Conservation (phyloP, 2,113 vertebrate species). For the Cyprinodon tularosa region DNA sequence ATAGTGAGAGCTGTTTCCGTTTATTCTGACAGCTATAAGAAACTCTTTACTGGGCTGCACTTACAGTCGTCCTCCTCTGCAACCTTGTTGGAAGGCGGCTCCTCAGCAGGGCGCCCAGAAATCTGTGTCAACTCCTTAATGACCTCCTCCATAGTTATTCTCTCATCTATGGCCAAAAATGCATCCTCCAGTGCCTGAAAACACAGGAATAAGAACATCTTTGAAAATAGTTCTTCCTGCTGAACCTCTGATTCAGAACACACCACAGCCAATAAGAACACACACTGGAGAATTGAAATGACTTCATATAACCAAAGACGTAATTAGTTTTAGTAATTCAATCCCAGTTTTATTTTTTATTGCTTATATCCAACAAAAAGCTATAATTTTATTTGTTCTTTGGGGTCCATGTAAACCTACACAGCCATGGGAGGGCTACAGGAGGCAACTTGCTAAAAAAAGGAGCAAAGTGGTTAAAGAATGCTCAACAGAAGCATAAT, state of each 20-base stretch:
- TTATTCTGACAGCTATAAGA: not conserved
- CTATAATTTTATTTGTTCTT: too few relatives aligned
- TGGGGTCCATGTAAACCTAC: too few relatives aligned
- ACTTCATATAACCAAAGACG: too few relatives aligned
- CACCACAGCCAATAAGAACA: not conserved
- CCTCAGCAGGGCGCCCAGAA: constrained; percentile 89
- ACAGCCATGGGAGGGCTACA: too few relatives aligned
- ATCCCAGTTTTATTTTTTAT: too few relatives aligned
- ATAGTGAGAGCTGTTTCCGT: not conserved
- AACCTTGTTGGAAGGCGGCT: constrained; percentile 89
- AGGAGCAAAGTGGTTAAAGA: too few relatives aligned
- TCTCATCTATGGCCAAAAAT: constrained; percentile 93
- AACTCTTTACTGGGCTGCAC: constrained; percentile 35
- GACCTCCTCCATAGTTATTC: constrained; percentile 93
- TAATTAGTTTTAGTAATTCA: too few relatives aligned
- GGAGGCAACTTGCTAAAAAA: too few relatives aligned
- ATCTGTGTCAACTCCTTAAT: constrained; percentile 96
- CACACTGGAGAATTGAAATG: not conserved
- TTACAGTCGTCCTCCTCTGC: constrained; percentile 98
- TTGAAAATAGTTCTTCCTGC: not conserved
- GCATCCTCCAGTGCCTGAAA: constrained; percentile 94
- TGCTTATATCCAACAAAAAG: too few relatives aligned
- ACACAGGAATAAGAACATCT: not conserved
- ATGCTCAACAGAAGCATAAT: too few relatives aligned
- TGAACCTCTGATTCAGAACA: not conserved